These are phyloP conservation scores for Oxygymnocypris stewartii DNA, from an alignment of 2,113 vertebrate species.

Conservation along the genomic window DNA sequence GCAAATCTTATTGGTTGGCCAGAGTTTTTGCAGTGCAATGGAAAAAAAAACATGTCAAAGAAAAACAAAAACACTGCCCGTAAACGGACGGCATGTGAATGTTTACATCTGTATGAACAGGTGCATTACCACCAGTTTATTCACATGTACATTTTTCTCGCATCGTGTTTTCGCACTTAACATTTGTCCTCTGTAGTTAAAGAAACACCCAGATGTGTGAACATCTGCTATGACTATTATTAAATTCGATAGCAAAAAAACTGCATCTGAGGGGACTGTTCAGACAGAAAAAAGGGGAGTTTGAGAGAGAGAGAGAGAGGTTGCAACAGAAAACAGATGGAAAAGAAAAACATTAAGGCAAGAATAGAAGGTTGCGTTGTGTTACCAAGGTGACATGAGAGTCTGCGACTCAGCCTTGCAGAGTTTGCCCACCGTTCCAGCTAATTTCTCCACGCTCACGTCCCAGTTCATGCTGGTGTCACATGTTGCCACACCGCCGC, in stretches of 20 bases:
- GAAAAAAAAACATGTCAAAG: too few relatives aligned
- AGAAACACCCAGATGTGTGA: not conserved
- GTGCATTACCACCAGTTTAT: not conserved
- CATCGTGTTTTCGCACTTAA: not conserved
- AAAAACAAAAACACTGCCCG: too few relatives aligned
- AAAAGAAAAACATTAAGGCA: not conserved
- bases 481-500: slow-evolving; percentile 21
- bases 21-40: not conserved
- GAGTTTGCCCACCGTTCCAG: slow-evolving; percentile 58
- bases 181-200: not conserved
- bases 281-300: not conserved
- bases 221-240: not conserved
- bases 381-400: slow-evolving; percentile 65
- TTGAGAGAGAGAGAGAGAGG: not conserved
- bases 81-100: too few relatives aligned
- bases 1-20: not conserved
- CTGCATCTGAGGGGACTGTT: not conserved
- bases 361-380: not conserved
- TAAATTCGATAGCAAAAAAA: not conserved
- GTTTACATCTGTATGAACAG: not conserved
- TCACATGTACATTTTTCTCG: not conserved
- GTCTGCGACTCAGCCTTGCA: slow-evolving; percentile 66
- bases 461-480: slow-evolving; percentile 55
- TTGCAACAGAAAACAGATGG: not conserved
- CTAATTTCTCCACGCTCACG: slow-evolving; percentile 51